Conservation (phyloP, 2,113 vertebrate species). For the Mellivora capensis region DNA sequence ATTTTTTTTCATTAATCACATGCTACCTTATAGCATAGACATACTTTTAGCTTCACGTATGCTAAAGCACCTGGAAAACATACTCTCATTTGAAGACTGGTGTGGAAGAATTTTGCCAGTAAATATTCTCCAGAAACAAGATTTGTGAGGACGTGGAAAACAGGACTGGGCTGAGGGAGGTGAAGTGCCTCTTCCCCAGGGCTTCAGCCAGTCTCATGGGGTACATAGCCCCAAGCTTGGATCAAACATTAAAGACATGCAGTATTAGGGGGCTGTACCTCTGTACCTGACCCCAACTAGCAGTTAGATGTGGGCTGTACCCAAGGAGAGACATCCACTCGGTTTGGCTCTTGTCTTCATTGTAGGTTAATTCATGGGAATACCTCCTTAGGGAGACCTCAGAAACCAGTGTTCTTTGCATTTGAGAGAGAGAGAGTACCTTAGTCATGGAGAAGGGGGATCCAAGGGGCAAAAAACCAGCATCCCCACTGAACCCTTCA, state of each 20-base stretch:
- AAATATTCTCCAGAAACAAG: neutral
- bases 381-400: neutral
- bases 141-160: neutral
- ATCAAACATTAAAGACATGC: neutral
- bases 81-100: neutral
- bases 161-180: neutral
- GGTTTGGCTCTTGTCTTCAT: neutral
- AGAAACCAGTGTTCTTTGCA: neutral
- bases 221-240: neutral
- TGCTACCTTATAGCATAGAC: neutral
- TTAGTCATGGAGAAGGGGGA: neutral
- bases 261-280: no score
- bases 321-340: neutral
- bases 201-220: neutral
- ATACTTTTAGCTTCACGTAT: neutral
- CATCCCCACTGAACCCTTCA: neutral
- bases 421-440: no score
- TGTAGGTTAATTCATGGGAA: neutral
- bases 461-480: rapidly evolving
- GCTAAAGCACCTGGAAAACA: neutral
- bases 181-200: neutral
- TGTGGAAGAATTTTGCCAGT: neutral
- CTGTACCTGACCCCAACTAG: neutral
- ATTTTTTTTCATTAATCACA: neutral
- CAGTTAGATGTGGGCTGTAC: neutral